Evolutionary conservation across 2,888 invertebrate species (phyloP).

Genomic region (Ormyrus labotus): DNA sequence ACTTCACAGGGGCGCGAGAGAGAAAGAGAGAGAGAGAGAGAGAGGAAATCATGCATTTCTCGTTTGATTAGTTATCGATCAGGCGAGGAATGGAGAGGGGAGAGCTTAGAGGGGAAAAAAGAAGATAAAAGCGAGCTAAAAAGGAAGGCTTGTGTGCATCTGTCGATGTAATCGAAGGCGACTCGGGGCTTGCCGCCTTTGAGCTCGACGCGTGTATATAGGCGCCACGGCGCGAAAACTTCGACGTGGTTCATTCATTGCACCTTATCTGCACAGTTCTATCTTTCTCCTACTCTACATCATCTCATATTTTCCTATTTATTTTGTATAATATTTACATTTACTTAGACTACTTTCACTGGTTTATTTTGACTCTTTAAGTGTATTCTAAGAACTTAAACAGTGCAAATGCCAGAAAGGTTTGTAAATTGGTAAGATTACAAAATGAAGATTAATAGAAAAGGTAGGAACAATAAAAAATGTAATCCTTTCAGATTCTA

Average conservation of each 20-base stretch:
- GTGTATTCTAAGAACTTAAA: too few relatives aligned
- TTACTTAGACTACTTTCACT: too few relatives aligned
- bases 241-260: constrained; percentile 57
- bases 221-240: constrained; percentile 16
- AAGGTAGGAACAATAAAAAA: too few relatives aligned
- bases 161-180: constrained; percentile 59
- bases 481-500: too few relatives aligned
- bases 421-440: too few relatives aligned
- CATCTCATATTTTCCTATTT: not conserved
- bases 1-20: too few relatives aligned
- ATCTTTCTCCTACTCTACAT: constrained; percentile 17
- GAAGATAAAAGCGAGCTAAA: constrained; percentile 41
- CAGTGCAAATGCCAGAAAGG: too few relatives aligned
- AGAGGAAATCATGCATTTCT: constrained; percentile 39
- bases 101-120: constrained; percentile 31
- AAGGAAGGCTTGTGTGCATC: constrained; percentile 50
- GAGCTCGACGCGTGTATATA: constrained; percentile 42
- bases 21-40: too few relatives aligned
- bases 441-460: too few relatives aligned
- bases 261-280: constrained; percentile 61
- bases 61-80: constrained; percentile 49
- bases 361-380: too few relatives aligned
- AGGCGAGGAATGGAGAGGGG: not conserved
- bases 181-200: constrained; percentile 52
- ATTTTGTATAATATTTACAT: not conserved